Evolutionary conservation across 2,797 vertebrate species (phyloP).

Genomic region (Helicolenus hilgendorfi): DNA sequence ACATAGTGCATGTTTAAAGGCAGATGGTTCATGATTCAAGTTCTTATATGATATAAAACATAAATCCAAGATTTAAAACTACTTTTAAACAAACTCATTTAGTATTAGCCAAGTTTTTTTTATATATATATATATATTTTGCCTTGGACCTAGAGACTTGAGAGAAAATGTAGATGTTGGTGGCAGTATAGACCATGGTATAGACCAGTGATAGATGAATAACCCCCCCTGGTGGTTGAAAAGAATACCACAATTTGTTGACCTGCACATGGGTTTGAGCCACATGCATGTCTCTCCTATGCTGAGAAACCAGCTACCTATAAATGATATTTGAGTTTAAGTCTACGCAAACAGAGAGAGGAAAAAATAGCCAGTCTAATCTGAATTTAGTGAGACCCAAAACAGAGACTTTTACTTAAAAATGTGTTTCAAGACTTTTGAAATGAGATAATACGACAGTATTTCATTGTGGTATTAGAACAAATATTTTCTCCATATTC

Average conservation of each 20-base stretch:
- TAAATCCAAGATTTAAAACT: not conserved
- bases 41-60: too few relatives aligned
- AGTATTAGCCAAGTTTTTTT: not conserved
- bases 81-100: not conserved
- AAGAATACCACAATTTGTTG: not conserved
- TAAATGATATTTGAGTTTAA: not conserved
- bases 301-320: not conserved
- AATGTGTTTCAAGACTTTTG: not conserved
- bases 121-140: too few relatives aligned
- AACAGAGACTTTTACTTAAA: not conserved
- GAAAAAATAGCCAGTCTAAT: not conserved
- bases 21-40: too few relatives aligned
- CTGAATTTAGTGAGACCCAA: not conserved
- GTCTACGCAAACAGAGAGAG: not conserved
- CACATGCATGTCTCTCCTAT: not conserved
- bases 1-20: too few relatives aligned
- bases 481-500: not conserved
- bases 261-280: not conserved
- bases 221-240: constrained; percentile 47
- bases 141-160: not conserved
- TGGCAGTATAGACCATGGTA: accelerated
- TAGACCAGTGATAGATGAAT: not conserved
- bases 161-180: not conserved
- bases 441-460: not conserved
- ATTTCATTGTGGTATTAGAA: not conserved